Base-by-base conservation (phyloP, 2,113 vertebrate species). In the Chascanopsetta lugubris region DNA sequence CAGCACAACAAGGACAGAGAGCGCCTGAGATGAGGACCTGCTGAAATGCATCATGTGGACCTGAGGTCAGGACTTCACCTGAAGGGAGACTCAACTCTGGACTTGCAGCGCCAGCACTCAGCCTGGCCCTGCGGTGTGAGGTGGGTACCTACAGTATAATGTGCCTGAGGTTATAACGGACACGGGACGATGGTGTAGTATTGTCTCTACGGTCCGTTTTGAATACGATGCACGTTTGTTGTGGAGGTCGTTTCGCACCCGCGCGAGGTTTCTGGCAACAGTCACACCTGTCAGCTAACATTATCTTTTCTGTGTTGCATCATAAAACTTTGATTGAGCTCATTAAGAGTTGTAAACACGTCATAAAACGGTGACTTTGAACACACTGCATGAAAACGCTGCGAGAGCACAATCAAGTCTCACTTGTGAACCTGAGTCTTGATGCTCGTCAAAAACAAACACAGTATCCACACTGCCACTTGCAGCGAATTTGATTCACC, bases 121-220 rank as follows among this genome's bases (percentile, higher is more conserved):
- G 30, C 9, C 11, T 10, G 24, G 5, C 2, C 2, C 45, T 38
- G 1, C 22, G 27, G 1, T 64, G 10, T 49, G 61, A 69, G 85
- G 83, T 87, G 77, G 29, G 71, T 18, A 8, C 25, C 3, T n/a
- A 2, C 10, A 38, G 20, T 50, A 30, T 20, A 61, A 43, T 62
- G 13, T 25, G 15, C 2, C 7, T 18, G 12, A 13, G 4, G 21
- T 49, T 50, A n/a, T 53, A 73, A 58, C 24, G 30, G 4, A n/a
- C 15, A 22, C 21, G 22, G 3, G 6, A 8, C 38, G 46, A 42
- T 24, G n/a, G n/a, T 56, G 17, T 15, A 24, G 40, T 15, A 34
- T 45, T 25, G 17, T 24, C 12, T 38, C 21, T 6, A 22, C 2
- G 46, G 53, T n/a, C n/a, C 17, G 25, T 29, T 68, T 22, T 4